These are phyloP conservation scores for Oreochromis aureus DNA, from an alignment of 2,113 vertebrate genomes.

Conservation along the genomic window DNA sequence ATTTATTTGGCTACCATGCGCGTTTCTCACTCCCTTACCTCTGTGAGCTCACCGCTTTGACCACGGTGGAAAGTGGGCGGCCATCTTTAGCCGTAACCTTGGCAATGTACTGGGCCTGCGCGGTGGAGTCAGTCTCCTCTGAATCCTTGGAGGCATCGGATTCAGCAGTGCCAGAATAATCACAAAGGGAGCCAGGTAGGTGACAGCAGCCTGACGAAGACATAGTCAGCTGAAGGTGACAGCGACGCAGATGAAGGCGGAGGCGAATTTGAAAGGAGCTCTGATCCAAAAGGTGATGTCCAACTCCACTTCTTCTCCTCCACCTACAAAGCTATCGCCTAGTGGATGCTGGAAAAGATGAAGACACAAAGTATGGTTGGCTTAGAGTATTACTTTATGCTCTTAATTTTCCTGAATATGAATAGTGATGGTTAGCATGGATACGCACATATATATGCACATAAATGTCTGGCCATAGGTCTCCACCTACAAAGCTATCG, in stretches of 20 bases:
- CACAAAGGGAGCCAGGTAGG: conserved; percentile 90
- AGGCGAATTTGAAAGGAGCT: neutral
- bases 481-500: conserved; percentile 5
- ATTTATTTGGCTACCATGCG: neutral
- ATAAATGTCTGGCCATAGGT: neutral
- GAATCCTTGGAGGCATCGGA: conserved; percentile 82
- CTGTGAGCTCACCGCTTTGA: conserved; percentile 88
- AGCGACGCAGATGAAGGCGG: neutral
- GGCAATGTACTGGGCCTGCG: conserved; percentile 86
- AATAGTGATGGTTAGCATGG: neutral
- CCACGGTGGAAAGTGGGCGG: conserved; percentile 87
- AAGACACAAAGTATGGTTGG: neutral
- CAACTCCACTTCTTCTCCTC: conserved; percentile 7
- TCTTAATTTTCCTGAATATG: neutral
- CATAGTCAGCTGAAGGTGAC: conserved; percentile 75
- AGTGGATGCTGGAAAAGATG: neutral
- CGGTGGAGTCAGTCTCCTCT: conserved; percentile 77
- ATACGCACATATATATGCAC: neutral
- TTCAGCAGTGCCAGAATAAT: conserved; percentile 79
- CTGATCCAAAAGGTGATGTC: neutral
- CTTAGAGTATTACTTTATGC: neutral
- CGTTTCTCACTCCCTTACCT: conserved; percentile 70
- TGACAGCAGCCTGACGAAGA: conserved; percentile 93
- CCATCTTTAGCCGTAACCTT: conserved; percentile 94
- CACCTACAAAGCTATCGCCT: conserved; percentile 11